Conservation (phyloP, 2,888 invertebrate genomes). For the Oligia latruncula region DNA sequence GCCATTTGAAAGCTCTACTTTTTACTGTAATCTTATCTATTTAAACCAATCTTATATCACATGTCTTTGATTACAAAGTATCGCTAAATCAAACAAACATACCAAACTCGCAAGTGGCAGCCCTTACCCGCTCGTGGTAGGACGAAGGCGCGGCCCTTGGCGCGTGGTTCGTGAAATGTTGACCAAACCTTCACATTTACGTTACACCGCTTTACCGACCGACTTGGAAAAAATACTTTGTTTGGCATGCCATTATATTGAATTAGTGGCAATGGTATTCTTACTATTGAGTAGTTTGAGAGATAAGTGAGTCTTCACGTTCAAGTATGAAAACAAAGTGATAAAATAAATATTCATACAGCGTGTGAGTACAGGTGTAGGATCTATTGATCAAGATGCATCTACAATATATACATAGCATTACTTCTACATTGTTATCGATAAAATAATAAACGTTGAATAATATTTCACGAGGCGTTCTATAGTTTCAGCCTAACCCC, state of each 20-base stretch:
- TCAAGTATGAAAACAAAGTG: background rate
- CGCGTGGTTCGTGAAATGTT: slow-evolving; percentile 64
- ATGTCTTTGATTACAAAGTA: background rate
- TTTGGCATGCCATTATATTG: slow-evolving; percentile 18
- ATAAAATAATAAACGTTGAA: background rate
- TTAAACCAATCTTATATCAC: background rate
- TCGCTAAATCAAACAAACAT: background rate
- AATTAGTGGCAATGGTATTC: background rate
- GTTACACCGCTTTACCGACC: slow-evolving; percentile 2
- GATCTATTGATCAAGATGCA: no score
- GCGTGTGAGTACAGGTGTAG: background rate
- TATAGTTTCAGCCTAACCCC: no score
- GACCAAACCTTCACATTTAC: slow-evolving; percentile 67
- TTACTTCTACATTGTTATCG: background rate
- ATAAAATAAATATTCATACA: slow-evolving; percentile 3
- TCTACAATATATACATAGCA: background rate
- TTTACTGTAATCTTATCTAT: background rate
- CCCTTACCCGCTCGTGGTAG: slow-evolving; percentile 32
- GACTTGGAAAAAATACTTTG: slow-evolving; percentile 41
- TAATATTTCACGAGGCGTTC: background rate
- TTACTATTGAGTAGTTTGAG: background rate
- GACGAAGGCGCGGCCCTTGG: slow-evolving; percentile 49
- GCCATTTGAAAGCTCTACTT: background rate
- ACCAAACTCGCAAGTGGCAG: background rate
- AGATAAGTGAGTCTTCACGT: slow-evolving; percentile 39